Conservation (phyloP, 2,113 vertebrate genomes). For the Lophotis ruficrista region DNA sequence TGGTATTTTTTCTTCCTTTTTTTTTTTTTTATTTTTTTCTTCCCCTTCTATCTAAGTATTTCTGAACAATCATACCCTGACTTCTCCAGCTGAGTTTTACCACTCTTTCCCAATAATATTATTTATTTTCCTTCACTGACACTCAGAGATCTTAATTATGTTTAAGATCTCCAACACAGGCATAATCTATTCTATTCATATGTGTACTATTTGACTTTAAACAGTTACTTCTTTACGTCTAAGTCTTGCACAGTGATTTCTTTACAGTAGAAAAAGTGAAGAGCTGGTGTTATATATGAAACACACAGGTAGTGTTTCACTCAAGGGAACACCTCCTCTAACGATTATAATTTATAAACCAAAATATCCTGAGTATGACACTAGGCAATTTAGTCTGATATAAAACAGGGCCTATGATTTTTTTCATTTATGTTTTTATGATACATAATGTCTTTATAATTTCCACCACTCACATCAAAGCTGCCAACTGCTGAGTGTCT, state of each 20-base stretch:
- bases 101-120: neutral
- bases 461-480: slow-evolving; percentile 80
- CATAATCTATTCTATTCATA: neutral
- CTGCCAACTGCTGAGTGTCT: slow-evolving; percentile 80
- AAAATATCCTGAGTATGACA: slow-evolving; percentile 78
- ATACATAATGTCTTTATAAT: slow-evolving; percentile 84
- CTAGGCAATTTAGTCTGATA: slow-evolving; percentile 78
- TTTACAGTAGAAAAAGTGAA: neutral
- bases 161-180: neutral
- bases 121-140: neutral
- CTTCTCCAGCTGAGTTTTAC: neutral
- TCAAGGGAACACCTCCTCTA: slow-evolving; percentile 64
- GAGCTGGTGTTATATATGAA: neutral
- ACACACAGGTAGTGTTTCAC: slow-evolving; percentile 63
- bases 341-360: slow-evolving; percentile 76
- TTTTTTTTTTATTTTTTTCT: neutral
- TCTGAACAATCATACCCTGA: neutral
- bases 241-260: neutral
- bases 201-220: neutral
- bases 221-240: neutral
- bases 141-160: neutral
- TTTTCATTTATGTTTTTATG: slow-evolving; percentile 84
- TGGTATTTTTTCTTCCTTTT: accelerated
- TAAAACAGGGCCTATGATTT: slow-evolving; percentile 75
- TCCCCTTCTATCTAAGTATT: neutral